phyloP scores from a whole-genome alignment of 2,113 vertebrate species.

The Semnornis frantzii region DNA sequence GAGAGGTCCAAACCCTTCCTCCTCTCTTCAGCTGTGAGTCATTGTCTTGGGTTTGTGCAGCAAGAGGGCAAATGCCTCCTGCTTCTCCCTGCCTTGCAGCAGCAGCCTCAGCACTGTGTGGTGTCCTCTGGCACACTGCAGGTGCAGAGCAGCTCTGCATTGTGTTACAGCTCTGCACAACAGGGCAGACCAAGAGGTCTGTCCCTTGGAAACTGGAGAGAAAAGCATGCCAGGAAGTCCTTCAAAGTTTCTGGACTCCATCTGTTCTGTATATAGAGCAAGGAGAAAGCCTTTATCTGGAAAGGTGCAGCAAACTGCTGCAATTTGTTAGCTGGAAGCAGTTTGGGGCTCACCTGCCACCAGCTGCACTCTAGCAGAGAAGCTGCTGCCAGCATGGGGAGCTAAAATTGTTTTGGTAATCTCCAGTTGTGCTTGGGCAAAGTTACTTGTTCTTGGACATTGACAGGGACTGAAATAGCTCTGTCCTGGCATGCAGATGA shows the following conservation, averaged over 20 bases:
- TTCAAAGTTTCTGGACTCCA: neutral
- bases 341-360: neutral
- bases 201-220: neutral
- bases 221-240: neutral
- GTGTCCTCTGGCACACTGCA: neutral
- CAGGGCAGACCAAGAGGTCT: neutral
- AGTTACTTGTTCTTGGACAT: constrained; percentile 51
- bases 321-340: neutral
- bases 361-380: neutral
- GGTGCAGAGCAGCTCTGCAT: neutral
- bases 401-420: constrained; percentile 67
- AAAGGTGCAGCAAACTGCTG: neutral
- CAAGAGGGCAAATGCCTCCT: neutral
- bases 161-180: neutral
- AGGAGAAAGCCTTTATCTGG: neutral
- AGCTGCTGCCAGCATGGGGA: neutral
- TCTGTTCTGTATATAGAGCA: neutral
- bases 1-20: neutral
- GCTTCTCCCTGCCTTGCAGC: neutral
- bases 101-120: neutral
- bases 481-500: constrained; percentile 41
- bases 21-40: neutral
- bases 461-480: constrained; percentile 48
- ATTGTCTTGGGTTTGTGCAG: neutral
- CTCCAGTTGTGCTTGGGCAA: constrained; percentile 44